Base-by-base conservation (phyloP, 1,140 invertebrate species). In the Brachionus plicatilis region DNA sequence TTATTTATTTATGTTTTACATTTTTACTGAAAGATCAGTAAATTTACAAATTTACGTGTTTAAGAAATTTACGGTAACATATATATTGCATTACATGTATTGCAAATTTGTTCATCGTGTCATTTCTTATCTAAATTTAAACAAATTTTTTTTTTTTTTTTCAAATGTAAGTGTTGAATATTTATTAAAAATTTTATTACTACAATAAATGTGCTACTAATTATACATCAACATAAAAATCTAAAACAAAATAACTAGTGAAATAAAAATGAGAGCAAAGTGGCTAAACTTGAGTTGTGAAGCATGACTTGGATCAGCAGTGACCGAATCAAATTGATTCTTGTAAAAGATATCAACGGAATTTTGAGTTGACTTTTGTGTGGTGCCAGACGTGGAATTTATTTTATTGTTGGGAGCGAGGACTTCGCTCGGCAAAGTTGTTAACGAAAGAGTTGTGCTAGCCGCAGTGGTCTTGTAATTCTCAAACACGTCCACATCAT, bases 241-340 rank as follows among this genome's bases (percentile, higher is more conserved):
- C 65, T 68, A 68, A 29, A 68, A 72, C 33, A 72, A 72, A 43
- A 20, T 9, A 41, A 72, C 6, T 11, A 27, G 8, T 76, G 47
- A 76, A 47, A 47, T 47, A 47, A 76, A 8, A 24, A 76, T 27
- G 7, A 76, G 27, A 53, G 4, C 11, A 27, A 75, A 43, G 0
- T 7, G 41, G 4, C 17, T 50, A 76, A 29, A 20, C 29, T 47
- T 47, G 1, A 12, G 9, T 76, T 8, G 3, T 47, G 41, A 7
- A 7, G 41, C 17, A 76, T 50, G 6, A n/a, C 27, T 76, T 11
- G 72, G 72, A 50, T 76, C 45, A 27, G 72, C 72, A 9, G 72
- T 76, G 2, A 76, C 72, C 9, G 72, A 76, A 47, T 76, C 72
- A 14, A 76, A 76, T 76, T 76, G 72, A 50, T 76, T 76, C 41